A percentile compares a stretch with the other conserved stretches of the same genome.
Evolutionary conservation across 2,797 vertebrate genomes (phyloP).

Genomic region (Nannoperca obscura): DNA sequence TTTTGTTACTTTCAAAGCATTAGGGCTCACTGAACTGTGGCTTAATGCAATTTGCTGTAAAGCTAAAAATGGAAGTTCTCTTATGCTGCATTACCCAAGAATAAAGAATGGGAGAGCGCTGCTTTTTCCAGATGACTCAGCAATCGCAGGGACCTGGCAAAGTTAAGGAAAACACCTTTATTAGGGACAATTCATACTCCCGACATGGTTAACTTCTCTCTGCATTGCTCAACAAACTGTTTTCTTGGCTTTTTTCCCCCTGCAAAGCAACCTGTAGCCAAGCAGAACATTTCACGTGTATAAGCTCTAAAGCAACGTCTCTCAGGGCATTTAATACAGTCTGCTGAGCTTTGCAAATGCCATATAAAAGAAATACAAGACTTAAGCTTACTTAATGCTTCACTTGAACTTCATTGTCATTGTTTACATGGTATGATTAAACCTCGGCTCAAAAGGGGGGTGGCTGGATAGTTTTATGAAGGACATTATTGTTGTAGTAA

Average conservation of each 20-base stretch:
- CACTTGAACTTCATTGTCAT: slow-evolving; percentile 47
- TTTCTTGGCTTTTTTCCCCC: slow-evolving; percentile 1
- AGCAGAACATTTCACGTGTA: slow-evolving; percentile 25
- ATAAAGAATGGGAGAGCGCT: slow-evolving; percentile 71
- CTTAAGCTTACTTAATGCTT: slow-evolving; percentile 50
- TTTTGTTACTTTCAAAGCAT: slow-evolving; percentile 80
- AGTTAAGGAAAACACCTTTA: slow-evolving; percentile 74
- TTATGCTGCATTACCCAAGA: slow-evolving; percentile 80
- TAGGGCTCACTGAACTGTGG: slow-evolving; percentile 73
- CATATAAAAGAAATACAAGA: slow-evolving; percentile 43
- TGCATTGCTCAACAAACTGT: slow-evolving; percentile 20
- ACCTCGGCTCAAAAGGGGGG: slow-evolving; percentile 33
- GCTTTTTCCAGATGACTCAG: slow-evolving; percentile 84
- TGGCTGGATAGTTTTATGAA: slow-evolving; percentile 56
- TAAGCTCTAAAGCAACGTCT: slow-evolving; percentile 21
- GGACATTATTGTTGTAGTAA: slow-evolving; percentile 68
- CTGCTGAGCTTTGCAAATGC: slow-evolving; percentile 24
- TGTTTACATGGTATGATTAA: slow-evolving; percentile 59
- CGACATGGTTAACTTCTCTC: slow-evolving; percentile 43
- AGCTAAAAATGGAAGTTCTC: slow-evolving; percentile 80
- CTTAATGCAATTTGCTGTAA: slow-evolving; percentile 79
- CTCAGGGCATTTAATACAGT: slow-evolving; percentile 31
- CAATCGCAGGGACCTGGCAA: slow-evolving; percentile 67
- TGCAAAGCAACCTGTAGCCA: slow-evolving; percentile 44
- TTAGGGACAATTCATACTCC: slow-evolving; percentile 36